Evolutionary conservation across 2,113 vertebrate genomes (phyloP).

Genomic region (Nothocercus nigrocapillus): DNA sequence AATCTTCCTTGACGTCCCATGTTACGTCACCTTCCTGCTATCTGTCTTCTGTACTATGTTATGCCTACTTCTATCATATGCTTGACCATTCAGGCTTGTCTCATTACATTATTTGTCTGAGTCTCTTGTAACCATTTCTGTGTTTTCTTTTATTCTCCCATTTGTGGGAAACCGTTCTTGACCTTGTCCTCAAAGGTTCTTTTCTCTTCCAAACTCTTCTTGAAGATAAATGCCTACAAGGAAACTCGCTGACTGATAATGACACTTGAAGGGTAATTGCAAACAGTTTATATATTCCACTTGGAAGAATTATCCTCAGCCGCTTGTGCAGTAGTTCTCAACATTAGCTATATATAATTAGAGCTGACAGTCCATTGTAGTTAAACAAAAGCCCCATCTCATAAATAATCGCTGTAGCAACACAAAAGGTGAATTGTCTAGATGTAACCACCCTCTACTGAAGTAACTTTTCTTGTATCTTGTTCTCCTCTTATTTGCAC

Average conservation of each 20-base stretch:
- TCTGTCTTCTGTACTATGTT: not conserved
- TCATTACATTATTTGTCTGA: not conserved
- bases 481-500: not conserved
- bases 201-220: not conserved
- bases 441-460: not conserved
- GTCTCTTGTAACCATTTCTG: not conserved
- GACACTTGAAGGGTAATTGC: not conserved
- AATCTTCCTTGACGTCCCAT: not conserved
- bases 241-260: not conserved
- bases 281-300: not conserved
- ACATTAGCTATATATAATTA: not conserved
- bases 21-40: not conserved
- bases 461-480: not conserved
- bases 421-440: not conserved
- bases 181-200: not conserved
- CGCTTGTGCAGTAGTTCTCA: not conserved
- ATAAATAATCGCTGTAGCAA: not conserved
- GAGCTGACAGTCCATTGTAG: not conserved
- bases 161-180: not conserved
- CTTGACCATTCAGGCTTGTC: not conserved
- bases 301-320: accelerated
- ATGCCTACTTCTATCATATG: accelerated
- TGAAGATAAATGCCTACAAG: not conserved
- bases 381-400: not conserved
- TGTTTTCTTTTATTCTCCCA: not conserved